These are phyloP conservation scores for Scleropages formosus DNA, from an alignment of 2,797 vertebrate species.

Conservation along the genomic window DNA sequence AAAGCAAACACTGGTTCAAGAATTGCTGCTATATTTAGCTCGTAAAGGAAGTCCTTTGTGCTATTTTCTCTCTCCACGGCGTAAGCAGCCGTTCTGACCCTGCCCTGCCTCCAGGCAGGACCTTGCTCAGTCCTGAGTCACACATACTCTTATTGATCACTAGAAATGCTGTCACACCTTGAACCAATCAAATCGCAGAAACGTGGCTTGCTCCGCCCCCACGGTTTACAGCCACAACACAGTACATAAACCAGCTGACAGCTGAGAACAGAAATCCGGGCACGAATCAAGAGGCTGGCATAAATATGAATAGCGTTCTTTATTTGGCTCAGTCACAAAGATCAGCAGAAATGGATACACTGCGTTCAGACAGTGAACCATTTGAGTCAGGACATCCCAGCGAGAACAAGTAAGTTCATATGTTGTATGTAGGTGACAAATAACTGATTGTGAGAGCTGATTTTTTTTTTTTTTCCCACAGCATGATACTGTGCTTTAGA, in stretches of 20 bases:
- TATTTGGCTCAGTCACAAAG: neutral
- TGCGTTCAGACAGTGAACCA: neutral
- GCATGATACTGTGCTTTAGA: neutral
- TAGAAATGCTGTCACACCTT: neutral
- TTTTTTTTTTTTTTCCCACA: neutral
- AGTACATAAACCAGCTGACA: slow-evolving; percentile 12
- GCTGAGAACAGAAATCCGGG: neutral
- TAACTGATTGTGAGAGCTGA: neutral
- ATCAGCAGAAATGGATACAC: slow-evolving; percentile 21
- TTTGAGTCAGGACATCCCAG: neutral
- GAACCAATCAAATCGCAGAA: slow-evolving; percentile 9
- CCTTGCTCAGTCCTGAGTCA: neutral
- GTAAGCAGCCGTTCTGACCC: neutral
- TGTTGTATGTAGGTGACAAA: neutral
- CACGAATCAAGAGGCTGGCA: neutral
- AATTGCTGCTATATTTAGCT: slow-evolving; percentile 29
- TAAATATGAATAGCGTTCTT: neutral
- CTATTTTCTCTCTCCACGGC: neutral
- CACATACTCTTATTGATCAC: slow-evolving; percentile 5
- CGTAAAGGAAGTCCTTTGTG: slow-evolving; percentile 25
- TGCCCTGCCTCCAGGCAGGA: neutral
- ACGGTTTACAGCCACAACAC: neutral
- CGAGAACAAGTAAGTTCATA: slow-evolving; percentile 22
- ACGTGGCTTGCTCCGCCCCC: neutral
- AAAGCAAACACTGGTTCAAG: slow-evolving; percentile 8